Base-by-base conservation (phyloP, 2,797 vertebrate genomes). In the Squalus acanthias region DNA sequence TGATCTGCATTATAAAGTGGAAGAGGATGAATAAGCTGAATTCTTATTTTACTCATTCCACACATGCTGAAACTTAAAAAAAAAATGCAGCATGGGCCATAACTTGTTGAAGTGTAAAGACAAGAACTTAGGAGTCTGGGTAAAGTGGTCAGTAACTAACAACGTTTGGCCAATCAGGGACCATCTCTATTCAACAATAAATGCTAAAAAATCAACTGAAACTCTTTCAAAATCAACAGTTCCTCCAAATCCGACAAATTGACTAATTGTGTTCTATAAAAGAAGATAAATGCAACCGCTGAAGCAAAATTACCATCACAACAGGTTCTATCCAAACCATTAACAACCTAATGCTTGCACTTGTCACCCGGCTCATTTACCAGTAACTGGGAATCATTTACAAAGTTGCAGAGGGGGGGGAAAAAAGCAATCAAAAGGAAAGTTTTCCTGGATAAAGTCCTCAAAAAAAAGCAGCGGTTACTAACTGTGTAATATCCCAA, bases 221-320 rank as follows among this genome's bases (percentile, higher is more conserved):
- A 50, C 39, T 24, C 82, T 85, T 85, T 85, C 39, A 85, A 46
- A 50, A 50, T 85, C 20, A 85, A 85, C 82, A 50, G 46, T 85
- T 50, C 7, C 39, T 85, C 46, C 20, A 85, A 22, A 50, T 50
- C 39, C 50, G 46, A 85, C 82, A 50, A 85, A 85, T 24, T 85
- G 79, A 85, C 79, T 46, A 85, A 85, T 85, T 50, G 76, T 46
- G 79, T 89, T 89, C 15, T 89, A 89, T 57, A 60, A 60, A 60
- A 89, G 53, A 57, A 33, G 87, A 89, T 33, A 33, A 29, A 89
- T 89, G 57, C 57, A 91, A 12, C 13, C 57, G 33, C 88, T 63
- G 88, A 91, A 91, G 88, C 29, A 91, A 57, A 76, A 60, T 33
- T 91, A 33, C 29, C 88, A 91, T 91, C 88, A 91, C 57, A 33